A percentile compares a stretch with the other conserved stretches of the same genome.
These are phyloP conservation scores for Tursiops truncatus DNA, from an alignment of 2,113 vertebrate species.

Conservation along the genomic window DNA sequence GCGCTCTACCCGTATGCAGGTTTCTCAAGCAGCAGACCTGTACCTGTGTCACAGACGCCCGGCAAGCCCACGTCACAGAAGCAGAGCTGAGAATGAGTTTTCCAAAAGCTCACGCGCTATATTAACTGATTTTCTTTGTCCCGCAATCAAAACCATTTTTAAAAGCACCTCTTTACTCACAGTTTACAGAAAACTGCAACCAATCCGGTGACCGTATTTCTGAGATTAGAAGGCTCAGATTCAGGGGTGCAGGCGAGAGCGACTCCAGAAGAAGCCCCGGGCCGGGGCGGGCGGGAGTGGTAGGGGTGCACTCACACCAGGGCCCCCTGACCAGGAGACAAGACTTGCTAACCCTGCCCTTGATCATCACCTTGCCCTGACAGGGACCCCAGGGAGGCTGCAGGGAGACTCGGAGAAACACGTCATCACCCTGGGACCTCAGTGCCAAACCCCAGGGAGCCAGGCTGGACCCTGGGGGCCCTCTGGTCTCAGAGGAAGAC, in stretches of 20 bases:
- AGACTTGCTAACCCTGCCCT: background rate
- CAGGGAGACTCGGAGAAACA: background rate
- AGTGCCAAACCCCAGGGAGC: background rate
- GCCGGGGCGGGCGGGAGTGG: accelerated
- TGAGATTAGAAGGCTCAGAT: background rate
- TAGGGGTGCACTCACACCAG: background rate
- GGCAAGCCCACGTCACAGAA: too few species aligned
- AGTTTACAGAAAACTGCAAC: background rate
- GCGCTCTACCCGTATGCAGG: accelerated
- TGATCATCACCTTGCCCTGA: background rate
- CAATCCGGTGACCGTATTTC: background rate
- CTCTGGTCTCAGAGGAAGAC: too few species aligned
- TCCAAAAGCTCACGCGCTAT: background rate
- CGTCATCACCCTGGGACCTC: background rate
- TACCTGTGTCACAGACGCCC: background rate
- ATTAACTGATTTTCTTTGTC: background rate
- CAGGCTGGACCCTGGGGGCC: too few species aligned
- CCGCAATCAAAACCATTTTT: background rate
- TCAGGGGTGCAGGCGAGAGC: background rate
- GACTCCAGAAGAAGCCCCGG: too few species aligned
- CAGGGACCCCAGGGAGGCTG: too few species aligned
- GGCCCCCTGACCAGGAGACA: background rate
- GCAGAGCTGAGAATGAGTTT: background rate
- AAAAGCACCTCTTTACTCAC: background rate
- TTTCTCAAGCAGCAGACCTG: background rate